A percentile compares a stretch with the other conserved stretches of the same genome.
These are phyloP conservation scores for Chrysolina oricalcia DNA, from an alignment of 2,888 invertebrate species.

Conservation along the genomic window DNA sequence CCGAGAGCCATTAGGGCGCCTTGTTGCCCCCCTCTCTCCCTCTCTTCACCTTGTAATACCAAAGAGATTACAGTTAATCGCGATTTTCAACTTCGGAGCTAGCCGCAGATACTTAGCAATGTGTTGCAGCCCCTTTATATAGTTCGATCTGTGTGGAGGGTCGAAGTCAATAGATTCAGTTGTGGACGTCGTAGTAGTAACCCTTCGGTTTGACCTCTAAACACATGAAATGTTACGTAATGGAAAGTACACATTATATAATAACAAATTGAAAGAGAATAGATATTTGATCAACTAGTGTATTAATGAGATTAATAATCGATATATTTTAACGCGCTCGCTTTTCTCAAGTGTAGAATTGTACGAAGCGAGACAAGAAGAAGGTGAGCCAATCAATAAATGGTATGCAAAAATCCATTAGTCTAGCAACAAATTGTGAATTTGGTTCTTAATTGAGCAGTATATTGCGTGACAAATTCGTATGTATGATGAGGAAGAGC, in stretches of 20 bases:
- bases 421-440: not conserved
- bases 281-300: too few relatives aligned
- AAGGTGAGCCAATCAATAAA: not conserved
- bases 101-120: conserved; percentile 51
- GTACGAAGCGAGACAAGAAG: not conserved
- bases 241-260: too few relatives aligned
- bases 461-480: too few relatives aligned
- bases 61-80: conserved; percentile 67
- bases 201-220: too few relatives aligned
- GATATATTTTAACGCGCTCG: too few relatives aligned
- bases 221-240: too few relatives aligned
- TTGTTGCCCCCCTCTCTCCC: conserved; percentile 54
- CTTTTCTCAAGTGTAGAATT: too few relatives aligned
- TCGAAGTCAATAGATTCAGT: not conserved
- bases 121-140: conserved; percentile 54
- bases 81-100: conserved; percentile 64
- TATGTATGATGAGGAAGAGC: too few relatives aligned
- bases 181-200: not conserved
- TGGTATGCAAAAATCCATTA: not conserved
- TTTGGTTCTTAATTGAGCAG: too few relatives aligned
- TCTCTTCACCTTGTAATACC: conserved; percentile 34
- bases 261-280: too few relatives aligned
- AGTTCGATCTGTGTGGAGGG: conserved; percentile 53
- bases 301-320: too few relatives aligned
- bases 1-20: conserved; percentile 64